Conservation (phyloP, 2,797 vertebrate species). For the Myotis findleyi region DNA sequence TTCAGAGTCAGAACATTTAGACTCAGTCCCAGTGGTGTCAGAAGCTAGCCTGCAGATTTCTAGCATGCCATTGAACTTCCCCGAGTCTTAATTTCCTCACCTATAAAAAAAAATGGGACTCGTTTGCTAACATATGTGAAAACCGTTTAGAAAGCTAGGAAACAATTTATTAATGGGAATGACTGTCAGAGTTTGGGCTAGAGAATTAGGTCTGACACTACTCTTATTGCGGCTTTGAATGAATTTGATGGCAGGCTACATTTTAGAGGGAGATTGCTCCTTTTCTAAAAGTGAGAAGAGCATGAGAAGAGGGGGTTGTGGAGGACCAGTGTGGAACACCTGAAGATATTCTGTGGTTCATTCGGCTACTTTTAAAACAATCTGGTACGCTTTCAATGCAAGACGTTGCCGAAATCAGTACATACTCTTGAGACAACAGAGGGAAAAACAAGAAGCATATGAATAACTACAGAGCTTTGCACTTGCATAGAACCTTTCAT, state of each 20-base stretch:
- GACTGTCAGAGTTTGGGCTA: neutral
- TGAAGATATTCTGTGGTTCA: constrained; percentile 53
- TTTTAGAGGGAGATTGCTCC: constrained; percentile 77
- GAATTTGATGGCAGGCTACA: constrained; percentile 75
- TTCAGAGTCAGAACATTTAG: constrained; percentile 72
- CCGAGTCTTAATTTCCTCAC: constrained; percentile 6
- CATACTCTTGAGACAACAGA: constrained; percentile 71
- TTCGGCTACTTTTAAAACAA: constrained; percentile 79
- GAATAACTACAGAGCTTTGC: constrained; percentile 73
- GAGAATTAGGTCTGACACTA: constrained; percentile 77
- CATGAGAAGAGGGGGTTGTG: constrained; percentile 69
- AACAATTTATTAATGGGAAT: neutral
- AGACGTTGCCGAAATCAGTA: constrained; percentile 75
- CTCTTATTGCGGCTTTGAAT: neutral
- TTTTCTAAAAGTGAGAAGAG: constrained; percentile 78
- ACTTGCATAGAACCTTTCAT: constrained; percentile 81
- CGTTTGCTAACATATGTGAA: neutral
- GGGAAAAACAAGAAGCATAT: constrained; percentile 48
- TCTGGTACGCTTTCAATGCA: constrained; percentile 76
- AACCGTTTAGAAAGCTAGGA: constrained; percentile 31
- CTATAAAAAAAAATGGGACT: constrained; percentile 20
- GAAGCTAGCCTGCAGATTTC: constrained; percentile 25
- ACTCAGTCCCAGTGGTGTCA: neutral
- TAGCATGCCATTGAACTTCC: constrained; percentile 61
- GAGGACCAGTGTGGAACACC: neutral